Base-by-base conservation (phyloP, 2,888 invertebrate genomes). In the Microctonus brassicae region DNA sequence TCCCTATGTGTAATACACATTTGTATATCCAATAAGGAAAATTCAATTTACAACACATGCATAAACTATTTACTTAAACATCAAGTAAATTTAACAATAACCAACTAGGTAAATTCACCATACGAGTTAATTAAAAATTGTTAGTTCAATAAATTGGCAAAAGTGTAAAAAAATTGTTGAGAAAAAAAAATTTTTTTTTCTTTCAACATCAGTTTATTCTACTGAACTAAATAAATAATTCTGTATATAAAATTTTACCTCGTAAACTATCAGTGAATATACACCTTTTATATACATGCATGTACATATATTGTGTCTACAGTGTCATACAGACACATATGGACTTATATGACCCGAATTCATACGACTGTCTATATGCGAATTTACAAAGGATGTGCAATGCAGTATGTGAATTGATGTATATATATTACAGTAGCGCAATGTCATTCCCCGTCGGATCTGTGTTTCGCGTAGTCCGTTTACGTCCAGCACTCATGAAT, bases 401-500 rank as follows among this genome's bases (percentile, higher is more conserved):
- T 2, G 39, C n/a, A n/a, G n/a, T n/a, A n/a, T n/a, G n/a, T n/a
- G n/a, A n/a, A n/a, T n/a, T n/a, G n/a, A n/a, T n/a, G n/a, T n/a
- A 17, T 39, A 64, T 26, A 29, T 9, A 24, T 29, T 24, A 29
- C 29, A 17, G 20, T 47, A 64, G 42, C n/a, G 33, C 42, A 34
- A 6, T 34, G 29, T n/a, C 22, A 47, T 53, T 26, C n/a, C 55
- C 53, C 55, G 53, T 65, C 24, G 65, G 53, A 57, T 68, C 60
- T 42, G 47, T 47, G n/a, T 42, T 20, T 68, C 60, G n/a, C 11
- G 67, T 60, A 57, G 47, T 60, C 42, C 39, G 60, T 68, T 68
- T 68, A 68, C 60, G 67, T 68, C 60, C 42, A 20, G 33, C 57
- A 22, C 47, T 47, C 67, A 7, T 60, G 67, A 68, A 68, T 68